Conservation (phyloP, 53 echinoderm and acorn worm genomes). For the Holothuria leucospilota region DNA sequence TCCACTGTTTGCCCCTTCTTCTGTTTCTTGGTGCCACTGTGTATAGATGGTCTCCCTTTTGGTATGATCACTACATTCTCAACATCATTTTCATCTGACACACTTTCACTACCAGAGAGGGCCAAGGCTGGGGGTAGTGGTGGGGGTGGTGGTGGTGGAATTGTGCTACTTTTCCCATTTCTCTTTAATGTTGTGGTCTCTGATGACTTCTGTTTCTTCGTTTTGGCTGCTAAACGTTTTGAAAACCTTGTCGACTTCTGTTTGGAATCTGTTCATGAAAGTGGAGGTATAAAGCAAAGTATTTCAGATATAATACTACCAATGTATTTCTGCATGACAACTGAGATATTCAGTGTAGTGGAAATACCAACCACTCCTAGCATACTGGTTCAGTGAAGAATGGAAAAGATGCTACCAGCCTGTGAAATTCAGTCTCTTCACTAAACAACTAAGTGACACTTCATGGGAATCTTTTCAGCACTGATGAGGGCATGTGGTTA, state of each 20-base stretch:
- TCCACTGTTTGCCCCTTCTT: constrained; percentile 20
- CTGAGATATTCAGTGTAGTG: too few species aligned
- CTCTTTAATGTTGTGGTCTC: constrained; percentile 1
- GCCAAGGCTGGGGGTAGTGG: constrained; percentile 11
- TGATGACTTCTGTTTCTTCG: constrained; percentile 30
- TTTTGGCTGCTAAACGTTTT: constrained; percentile 77
- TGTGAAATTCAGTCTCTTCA: too few species aligned
- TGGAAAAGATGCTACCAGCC: too few species aligned
- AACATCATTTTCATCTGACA: background rate
- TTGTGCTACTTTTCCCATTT: constrained; percentile 1
- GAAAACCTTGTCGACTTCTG: constrained; percentile 75
- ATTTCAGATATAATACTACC: too few species aligned
- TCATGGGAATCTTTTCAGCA: too few species aligned
- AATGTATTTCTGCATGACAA: too few species aligned
- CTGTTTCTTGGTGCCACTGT: constrained; percentile 9
- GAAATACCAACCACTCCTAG: too few species aligned
- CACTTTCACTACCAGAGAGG: constrained; percentile 1
- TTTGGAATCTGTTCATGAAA: constrained; percentile 66
- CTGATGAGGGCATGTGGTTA: too few species aligned
- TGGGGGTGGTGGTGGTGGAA: constrained; percentile 47
- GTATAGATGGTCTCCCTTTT: background rate
- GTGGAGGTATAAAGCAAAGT: too few species aligned
- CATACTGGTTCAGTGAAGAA: too few species aligned
- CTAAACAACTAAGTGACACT: too few species aligned
- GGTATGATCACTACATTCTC: background rate